Evolutionary conservation across 1,140 invertebrate species (phyloP).

Genomic region (Drosophila paulistorum): DNA sequence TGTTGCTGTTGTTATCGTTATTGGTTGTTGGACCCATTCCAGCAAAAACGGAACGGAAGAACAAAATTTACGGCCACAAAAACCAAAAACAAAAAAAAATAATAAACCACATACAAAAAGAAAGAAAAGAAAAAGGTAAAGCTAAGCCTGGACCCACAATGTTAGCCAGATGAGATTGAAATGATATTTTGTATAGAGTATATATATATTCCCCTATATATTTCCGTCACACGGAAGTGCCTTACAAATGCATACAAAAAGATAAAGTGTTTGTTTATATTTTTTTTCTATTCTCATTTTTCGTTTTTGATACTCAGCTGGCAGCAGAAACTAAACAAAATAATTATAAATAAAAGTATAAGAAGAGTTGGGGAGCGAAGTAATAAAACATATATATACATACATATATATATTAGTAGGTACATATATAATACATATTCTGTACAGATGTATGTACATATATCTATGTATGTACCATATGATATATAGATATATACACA

Average conservation of each 20-base stretch:
- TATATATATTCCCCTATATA: conserved; percentile 52
- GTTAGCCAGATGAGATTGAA: conserved; percentile 7
- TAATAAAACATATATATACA: conserved; percentile 11
- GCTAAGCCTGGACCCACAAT: conserved; percentile 55
- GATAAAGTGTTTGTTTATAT: conserved; percentile 7
- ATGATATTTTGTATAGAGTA: conserved; percentile 38
- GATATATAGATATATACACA: background rate
- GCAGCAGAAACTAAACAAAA: background rate
- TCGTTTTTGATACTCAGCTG: conserved; percentile 54
- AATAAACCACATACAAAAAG: background rate
- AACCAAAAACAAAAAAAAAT: background rate
- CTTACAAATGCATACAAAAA: conserved; percentile 62
- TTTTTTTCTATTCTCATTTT: background rate
- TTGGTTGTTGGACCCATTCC: conserved; percentile 66
- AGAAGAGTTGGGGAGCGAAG: no score
- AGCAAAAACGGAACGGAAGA: conserved; percentile 61
- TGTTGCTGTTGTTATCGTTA: conserved; percentile 4
- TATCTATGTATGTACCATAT: background rate
- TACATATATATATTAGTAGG: background rate
- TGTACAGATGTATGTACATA: no score
- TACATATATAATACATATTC: conserved; percentile 4
- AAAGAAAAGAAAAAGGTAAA: background rate
- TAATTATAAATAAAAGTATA: no score
- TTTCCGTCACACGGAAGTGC: conserved; percentile 83
- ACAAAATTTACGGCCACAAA: conserved; percentile 67